These are phyloP conservation scores for Orthosia cruda DNA, from an alignment of 2,888 invertebrate genomes.

Conservation along the genomic window DNA sequence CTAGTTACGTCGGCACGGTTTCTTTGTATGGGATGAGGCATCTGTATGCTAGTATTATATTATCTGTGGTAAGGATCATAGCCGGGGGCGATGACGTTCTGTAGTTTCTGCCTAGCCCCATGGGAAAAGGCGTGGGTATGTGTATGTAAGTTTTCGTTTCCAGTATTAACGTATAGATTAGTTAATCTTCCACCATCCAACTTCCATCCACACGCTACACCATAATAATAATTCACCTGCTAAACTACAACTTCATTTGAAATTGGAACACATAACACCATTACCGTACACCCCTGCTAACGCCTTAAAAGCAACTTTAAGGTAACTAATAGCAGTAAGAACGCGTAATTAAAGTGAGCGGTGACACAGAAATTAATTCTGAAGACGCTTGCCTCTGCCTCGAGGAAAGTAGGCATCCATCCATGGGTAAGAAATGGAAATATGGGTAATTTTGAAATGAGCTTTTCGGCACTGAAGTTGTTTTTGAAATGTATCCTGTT, in stretches of 20 bases:
- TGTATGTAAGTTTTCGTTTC: no score
- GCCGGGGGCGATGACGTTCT: no score
- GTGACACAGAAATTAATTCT: constrained; percentile 83
- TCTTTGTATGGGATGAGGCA: no score
- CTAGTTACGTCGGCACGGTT: no score
- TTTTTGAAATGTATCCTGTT: constrained; percentile 31
- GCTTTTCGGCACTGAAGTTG: constrained; percentile 31
- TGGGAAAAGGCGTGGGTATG: no score
- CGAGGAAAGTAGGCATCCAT: constrained; percentile 44
- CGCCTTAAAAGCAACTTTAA: constrained; percentile 38
- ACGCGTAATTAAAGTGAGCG: constrained; percentile 59
- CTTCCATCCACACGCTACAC: neutral
- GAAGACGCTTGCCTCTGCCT: constrained; percentile 67
- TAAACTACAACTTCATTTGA: neutral
- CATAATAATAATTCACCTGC: neutral
- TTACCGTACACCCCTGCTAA: constrained; percentile 10
- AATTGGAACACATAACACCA: constrained; percentile 10
- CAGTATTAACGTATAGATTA: neutral
- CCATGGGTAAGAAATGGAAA: constrained; percentile 55
- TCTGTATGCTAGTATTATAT: no score
- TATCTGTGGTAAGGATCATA: no score
- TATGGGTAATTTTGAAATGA: constrained; percentile 42
- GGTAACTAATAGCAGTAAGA: constrained; percentile 43
- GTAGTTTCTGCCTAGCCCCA: no score
- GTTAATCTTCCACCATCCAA: neutral